Percentiles rank a stretch among this genome's conserved stretches.
phyloP scores from a whole-genome alignment of 2,888 invertebrate species.

The Leptopilina syphax region DNA sequence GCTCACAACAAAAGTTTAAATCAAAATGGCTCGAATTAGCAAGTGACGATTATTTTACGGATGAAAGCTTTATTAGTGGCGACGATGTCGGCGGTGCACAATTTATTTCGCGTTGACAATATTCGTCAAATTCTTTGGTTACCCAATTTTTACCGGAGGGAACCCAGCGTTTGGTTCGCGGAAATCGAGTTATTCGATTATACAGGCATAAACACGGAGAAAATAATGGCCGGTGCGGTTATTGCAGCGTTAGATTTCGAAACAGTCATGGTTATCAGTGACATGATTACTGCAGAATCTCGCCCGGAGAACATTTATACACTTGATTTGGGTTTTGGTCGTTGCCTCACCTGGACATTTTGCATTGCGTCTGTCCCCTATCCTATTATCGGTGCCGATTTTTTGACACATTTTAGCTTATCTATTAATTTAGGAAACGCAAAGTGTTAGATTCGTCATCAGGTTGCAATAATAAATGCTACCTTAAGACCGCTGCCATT shows the following conservation, averaged over 20 bases:
- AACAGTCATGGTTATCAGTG: not conserved
- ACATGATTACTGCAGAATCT: not conserved
- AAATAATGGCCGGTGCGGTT: not conserved
- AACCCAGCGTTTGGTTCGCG: not conserved
- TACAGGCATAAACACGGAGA: not conserved
- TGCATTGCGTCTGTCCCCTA: slow-evolving; percentile 1
- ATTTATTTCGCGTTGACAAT: not conserved
- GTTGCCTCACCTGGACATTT: not conserved
- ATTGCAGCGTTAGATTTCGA: not conserved
- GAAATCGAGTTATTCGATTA: not conserved
- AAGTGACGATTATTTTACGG: too few relatives aligned
- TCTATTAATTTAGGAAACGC: not conserved
- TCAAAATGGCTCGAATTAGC: too few relatives aligned
- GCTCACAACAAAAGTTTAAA: too few relatives aligned
- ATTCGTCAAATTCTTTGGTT: not conserved
- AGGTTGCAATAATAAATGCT: not conserved
- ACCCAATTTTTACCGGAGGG: not conserved
- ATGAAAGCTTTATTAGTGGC: too few relatives aligned
- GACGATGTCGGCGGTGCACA: too few relatives aligned
- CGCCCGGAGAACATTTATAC: not conserved
- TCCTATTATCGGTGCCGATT: not conserved
- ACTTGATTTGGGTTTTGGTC: not conserved
- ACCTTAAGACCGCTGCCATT: not conserved
- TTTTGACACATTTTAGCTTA: not conserved
- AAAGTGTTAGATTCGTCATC: not conserved